These are phyloP conservation scores for Acrobasis consociella DNA, from an alignment of 2,888 invertebrate genomes.

Conservation along the genomic window DNA sequence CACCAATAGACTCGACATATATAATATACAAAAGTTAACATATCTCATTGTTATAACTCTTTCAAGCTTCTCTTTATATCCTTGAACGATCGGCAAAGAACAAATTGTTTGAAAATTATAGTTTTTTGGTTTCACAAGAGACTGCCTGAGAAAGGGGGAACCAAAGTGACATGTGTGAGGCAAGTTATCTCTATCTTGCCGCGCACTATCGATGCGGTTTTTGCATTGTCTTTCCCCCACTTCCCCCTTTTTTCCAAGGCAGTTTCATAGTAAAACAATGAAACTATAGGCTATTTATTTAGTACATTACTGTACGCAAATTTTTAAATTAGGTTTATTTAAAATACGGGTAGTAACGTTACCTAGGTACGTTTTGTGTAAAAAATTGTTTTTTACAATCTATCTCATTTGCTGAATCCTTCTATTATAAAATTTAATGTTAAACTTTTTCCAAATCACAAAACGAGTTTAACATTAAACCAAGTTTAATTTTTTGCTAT, in stretches of 20 bases:
- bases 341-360: slow-evolving; percentile 32
- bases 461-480: background rate
- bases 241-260: too few relatives aligned
- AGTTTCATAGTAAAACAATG: too few relatives aligned
- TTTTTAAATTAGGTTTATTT: slow-evolving; percentile 18
- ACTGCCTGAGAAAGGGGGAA: too few relatives aligned
- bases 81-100: slow-evolving; percentile 12
- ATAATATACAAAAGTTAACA: slow-evolving; percentile 61
- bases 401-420: slow-evolving; percentile 36
- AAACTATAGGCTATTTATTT: slow-evolving; percentile 24
- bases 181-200: too few relatives aligned
- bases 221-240: too few relatives aligned
- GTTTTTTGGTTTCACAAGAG: too few relatives aligned
- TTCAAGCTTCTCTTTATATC: slow-evolving; percentile 41
- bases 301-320: slow-evolving; percentile 12
- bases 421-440: slow-evolving; percentile 41
- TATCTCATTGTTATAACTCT: slow-evolving; percentile 59
- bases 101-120: slow-evolving; percentile 24
- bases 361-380: slow-evolving; percentile 20
- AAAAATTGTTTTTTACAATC: slow-evolving; percentile 9
- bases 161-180: too few relatives aligned
- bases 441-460: slow-evolving; percentile 30
- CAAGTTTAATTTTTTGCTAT: background rate
- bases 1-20: slow-evolving; percentile 23
- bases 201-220: too few relatives aligned